Evolutionary conservation across 2,113 vertebrate species (phyloP).

Genomic region (Pao palembangensis): DNA sequence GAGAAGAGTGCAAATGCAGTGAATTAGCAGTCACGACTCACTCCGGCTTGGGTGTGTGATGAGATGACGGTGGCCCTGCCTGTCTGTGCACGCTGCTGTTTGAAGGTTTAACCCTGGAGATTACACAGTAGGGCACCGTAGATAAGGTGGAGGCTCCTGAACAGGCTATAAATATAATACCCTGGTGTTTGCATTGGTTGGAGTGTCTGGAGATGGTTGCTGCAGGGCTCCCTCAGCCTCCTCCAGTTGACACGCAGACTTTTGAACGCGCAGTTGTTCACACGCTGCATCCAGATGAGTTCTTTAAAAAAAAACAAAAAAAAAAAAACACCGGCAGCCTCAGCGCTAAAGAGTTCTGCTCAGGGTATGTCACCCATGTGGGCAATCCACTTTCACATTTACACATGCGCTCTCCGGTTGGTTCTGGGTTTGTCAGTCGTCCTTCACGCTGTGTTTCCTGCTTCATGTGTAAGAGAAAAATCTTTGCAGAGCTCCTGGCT

Average conservation of each 20-base stretch:
- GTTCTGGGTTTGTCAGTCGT: conserved; percentile 3
- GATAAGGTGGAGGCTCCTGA: conserved; percentile 26
- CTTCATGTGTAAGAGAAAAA: too few relatives aligned
- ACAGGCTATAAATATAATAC: conserved; percentile 59
- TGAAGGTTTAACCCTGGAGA: background rate
- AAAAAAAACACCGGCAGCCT: conserved; percentile 15
- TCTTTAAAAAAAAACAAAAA: background rate
- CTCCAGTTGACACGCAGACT: conserved; percentile 23
- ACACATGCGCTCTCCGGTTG: background rate
- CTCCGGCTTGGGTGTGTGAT: conserved; percentile 42
- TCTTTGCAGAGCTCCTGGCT: too few relatives aligned
- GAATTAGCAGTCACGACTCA: background rate
- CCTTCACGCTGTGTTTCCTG: too few relatives aligned
- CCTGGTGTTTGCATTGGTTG: conserved; percentile 18
- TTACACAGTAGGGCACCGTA: background rate
- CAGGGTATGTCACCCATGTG: background rate
- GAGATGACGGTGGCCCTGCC: conserved; percentile 34
- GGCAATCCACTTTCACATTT: background rate
- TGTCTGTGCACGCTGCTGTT: conserved; percentile 8
- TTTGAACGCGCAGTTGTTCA: conserved; percentile 28
- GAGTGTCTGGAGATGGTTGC: conserved; percentile 40
- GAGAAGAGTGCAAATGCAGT: too few relatives aligned
- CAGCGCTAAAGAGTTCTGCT: background rate
- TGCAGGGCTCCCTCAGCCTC: conserved; percentile 14
- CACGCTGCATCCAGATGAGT: conserved; percentile 7